Conservation (phyloP, 2,888 invertebrate genomes). For the Zygogramma bicolorata region DNA sequence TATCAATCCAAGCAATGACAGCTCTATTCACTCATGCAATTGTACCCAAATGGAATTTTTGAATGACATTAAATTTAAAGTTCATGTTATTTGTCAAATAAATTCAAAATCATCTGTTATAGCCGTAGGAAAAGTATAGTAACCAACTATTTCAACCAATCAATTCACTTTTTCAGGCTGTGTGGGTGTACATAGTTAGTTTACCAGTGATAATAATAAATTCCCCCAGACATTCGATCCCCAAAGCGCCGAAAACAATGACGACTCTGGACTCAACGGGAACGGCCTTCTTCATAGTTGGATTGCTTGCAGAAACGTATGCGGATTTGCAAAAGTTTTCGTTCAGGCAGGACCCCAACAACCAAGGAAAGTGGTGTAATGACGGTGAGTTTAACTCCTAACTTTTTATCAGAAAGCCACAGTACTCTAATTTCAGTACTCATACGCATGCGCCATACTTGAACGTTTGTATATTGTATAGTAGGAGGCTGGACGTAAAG, state of each 20-base stretch:
- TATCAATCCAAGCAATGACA: no score
- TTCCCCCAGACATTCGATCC: slow-evolving; percentile 83
- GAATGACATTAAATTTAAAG: no score
- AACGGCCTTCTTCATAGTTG: slow-evolving; percentile 85
- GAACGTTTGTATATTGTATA: no score
- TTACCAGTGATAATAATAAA: slow-evolving; percentile 92
- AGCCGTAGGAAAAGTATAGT: no score
- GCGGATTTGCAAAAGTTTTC: slow-evolving; percentile 94
- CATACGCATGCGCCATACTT: no score
- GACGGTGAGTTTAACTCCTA: slow-evolving; percentile 80
- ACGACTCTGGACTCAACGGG: slow-evolving; percentile 89
- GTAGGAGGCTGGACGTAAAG: no score
- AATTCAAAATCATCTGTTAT: neutral
- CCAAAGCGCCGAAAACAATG: slow-evolving; percentile 86
- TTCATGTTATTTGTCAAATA: no score
- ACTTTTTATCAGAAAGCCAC: no score
- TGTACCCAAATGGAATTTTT: no score
- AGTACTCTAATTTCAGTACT: no score
- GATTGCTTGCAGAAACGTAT: slow-evolving; percentile 88
- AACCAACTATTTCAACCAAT: no score
- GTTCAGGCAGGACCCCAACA: slow-evolving; percentile 88
- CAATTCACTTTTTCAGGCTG: slow-evolving; percentile 79
- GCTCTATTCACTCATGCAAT: no score
- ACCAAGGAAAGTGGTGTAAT: slow-evolving; percentile 94
- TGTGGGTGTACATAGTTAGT: slow-evolving; percentile 94